Conservation (phyloP, 2,113 vertebrate genomes). For the Chlorodrepanis virens region DNA sequence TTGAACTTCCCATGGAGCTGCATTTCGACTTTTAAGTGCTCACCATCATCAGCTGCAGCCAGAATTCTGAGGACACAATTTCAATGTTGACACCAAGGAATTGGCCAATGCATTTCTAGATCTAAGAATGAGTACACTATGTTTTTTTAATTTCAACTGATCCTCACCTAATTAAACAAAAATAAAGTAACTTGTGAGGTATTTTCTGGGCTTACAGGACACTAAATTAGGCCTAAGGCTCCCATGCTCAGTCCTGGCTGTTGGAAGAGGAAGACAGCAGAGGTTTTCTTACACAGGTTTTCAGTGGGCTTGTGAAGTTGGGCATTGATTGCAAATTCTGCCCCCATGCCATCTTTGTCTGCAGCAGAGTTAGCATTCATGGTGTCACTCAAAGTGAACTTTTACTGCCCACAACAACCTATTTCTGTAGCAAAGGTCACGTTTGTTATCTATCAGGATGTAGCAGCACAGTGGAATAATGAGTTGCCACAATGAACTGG, state of each 20-base stretch:
- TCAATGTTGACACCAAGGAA: neutral
- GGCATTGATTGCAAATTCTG: neutral
- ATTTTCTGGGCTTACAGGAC: neutral
- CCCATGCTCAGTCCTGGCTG: fast-evolving
- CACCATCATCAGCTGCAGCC: neutral
- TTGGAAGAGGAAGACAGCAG: neutral
- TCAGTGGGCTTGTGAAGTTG: neutral
- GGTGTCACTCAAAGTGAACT: constrained; percentile 56
- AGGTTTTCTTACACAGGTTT: neutral
- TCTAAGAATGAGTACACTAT: neutral
- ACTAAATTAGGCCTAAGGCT: neutral
- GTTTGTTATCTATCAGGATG: constrained; percentile 63
- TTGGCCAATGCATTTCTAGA: neutral
- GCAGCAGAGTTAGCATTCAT: neutral
- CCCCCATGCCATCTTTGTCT: neutral
- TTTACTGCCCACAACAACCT: constrained; percentile 48
- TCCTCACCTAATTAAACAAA: neutral
- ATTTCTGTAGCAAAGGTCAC: constrained; percentile 55
- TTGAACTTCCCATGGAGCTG: neutral
- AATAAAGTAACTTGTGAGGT: neutral
- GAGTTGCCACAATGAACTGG: constrained; percentile 49
- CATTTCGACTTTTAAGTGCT: neutral
- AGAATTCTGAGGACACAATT: neutral
- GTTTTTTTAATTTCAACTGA: neutral
- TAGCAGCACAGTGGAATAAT: constrained; percentile 54